Evolutionary conservation across 2,113 vertebrate genomes (phyloP).

Genomic region (Ivindomyrus marchei): DNA sequence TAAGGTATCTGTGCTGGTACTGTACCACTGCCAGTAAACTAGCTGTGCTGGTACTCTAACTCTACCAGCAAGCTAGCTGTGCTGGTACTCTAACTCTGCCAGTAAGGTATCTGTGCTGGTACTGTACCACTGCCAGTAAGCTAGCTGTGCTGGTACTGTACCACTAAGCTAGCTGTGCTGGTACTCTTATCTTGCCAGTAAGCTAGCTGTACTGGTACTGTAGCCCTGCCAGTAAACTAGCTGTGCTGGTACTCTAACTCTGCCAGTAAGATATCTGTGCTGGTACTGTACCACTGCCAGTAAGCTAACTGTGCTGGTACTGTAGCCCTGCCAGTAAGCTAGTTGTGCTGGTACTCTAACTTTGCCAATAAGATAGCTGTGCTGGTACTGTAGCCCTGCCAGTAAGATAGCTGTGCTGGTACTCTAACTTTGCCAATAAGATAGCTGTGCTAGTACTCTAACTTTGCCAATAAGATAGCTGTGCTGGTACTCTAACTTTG

Average conservation of each 20-base stretch:
- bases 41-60: background rate
- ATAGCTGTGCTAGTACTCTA: too few relatives aligned
- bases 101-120: background rate
- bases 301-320: conserved; percentile 26
- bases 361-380: background rate
- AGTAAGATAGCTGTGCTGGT: too few relatives aligned
- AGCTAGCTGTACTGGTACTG: background rate
- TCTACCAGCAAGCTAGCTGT: background rate
- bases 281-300: background rate
- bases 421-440: too few relatives aligned
- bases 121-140: background rate
- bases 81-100: background rate
- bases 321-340: background rate
- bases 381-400: too few relatives aligned
- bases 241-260: background rate
- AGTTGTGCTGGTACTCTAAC: too few relatives aligned
- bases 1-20: background rate
- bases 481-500: too few relatives aligned
- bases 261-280: background rate
- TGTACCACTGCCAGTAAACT: background rate
- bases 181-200: background rate
- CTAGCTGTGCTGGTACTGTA: background rate
- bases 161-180: background rate
- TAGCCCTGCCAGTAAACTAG: too few relatives aligned
- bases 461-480: too few relatives aligned